Base-by-base conservation (phyloP, 2,888 invertebrate species). In the Agrotis ipsilon region DNA sequence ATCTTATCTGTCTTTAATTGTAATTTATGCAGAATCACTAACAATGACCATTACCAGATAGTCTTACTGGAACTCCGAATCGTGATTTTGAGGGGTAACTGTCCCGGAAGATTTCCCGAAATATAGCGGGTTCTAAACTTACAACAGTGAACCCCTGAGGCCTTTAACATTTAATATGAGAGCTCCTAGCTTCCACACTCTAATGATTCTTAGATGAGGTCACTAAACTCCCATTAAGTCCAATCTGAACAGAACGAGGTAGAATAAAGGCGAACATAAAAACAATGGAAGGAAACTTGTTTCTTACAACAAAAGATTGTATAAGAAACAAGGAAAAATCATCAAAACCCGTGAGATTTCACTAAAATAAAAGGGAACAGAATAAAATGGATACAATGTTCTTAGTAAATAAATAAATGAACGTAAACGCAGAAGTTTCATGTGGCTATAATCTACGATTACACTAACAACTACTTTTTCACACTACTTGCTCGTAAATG, bases 331-430 rank as follows among this genome's bases (percentile, higher is more conserved):
- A 75, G 72, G 72, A 85, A 80, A 79, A 79, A 85, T 80, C 73
- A 79, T 73, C 78, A 58, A 75, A 81, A 67, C 81, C 79, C 81
- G 51, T 74, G 83, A 79, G 84, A 84, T 78, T 83, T 84, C 68
- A 78, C 68, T 78, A 58, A 80, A 80, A 85, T 85, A 85, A 79
- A 83, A 75, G 72, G 58, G 13, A 73, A 72, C 60, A 57, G 49
- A 80, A 74, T 49, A 80, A 75, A 78, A 75, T 65, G 65, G 61
- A 78, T 76, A 83, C 73, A 75, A 71, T 72, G 60, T 72, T 68
- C 61, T 75, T 64, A 60, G 66, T 73, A 67, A 64, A 46, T 46
- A 55, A 54, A 59, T 51, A 68, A 51, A 32, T 16, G 24, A 13
- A 67, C 43, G 11, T 32, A 21, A 16, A 5, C 11, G 14, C 69